Base-by-base conservation (phyloP, 1,140 invertebrate genomes). In the Amphibalanus amphitrite region DNA sequence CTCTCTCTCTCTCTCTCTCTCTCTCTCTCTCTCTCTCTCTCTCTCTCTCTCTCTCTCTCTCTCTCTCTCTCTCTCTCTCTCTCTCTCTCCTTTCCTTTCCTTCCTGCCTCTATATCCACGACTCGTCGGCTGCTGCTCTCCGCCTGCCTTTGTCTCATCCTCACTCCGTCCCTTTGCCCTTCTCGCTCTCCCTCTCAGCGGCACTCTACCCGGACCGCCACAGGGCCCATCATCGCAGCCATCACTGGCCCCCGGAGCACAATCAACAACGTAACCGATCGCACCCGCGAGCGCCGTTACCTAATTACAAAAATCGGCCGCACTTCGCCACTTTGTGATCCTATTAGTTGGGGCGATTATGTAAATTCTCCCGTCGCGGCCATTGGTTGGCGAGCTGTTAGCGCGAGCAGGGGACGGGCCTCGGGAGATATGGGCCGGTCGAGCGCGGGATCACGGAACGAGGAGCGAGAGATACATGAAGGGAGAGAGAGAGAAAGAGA, bases 231-330 rank as follows among this genome's bases (percentile, higher is more conserved):
- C 47, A 59, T 59, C 47, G 23, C 13, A 8, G 47, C 47, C 47
- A 59, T 23, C 47, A 3, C 47, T 20, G 1, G 47, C 47, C 20
- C 47, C 47, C 1, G 13, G 47, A 59, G 47, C 47, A 59, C 47
- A 59, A 59, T 59, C 47, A 59, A 59, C 47, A 59, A 59, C 47
- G 47, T 59, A 59, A 59, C 47, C 47, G 47, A 59, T 59, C 47
- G 47, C 47, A 59, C 47, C 47, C 47, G 47, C 13, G 47, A 59
- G 47, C 47, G 47, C 47, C 47, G 47, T 59, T 59, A 59, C 47
- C 47, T 59, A 59, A 59, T 59, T 59, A 59, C 47, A 59, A 59
- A 59, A 59, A 59, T 59, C 47, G 47, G 47, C 47, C 47, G 47
- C 47, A 59, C 47, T 59, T 59, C 47, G 23, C 47, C 47, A 59